Evolutionary conservation across 2,113 vertebrate genomes (phyloP).

Genomic region (Chionomys nivalis): DNA sequence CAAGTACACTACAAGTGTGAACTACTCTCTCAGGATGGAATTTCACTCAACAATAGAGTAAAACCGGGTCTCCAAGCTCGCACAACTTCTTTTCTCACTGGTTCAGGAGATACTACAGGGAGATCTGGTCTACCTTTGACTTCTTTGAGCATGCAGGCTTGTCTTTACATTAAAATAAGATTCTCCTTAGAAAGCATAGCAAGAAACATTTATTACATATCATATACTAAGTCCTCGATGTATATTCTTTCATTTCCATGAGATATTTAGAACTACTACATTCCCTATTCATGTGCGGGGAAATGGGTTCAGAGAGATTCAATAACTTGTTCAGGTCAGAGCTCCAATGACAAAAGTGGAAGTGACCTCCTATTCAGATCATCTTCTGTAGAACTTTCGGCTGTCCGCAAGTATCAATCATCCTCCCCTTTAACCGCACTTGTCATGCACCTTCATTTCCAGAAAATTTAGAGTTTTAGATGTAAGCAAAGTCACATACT

Average conservation of each 20-base stretch:
- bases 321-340: not conserved
- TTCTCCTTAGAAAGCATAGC: not conserved
- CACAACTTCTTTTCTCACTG: not conserved
- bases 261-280: not conserved
- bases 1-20: not conserved
- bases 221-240: not conserved
- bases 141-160: not conserved
- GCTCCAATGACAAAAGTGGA: not conserved
- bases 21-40: not conserved
- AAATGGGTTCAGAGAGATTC: not conserved
- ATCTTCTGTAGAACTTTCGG: not conserved
- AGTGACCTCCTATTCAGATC: not conserved
- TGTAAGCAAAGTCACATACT: not conserved
- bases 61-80: not conserved
- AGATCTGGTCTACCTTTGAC: not conserved
- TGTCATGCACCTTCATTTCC: not conserved
- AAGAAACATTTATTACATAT: not conserved
- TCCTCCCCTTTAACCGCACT: not conserved
- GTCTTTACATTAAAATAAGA: not conserved
- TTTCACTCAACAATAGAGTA: not conserved
- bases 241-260: not conserved
- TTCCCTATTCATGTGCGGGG: not conserved
- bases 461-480: constrained; percentile 18
- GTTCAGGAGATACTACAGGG: not conserved
- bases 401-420: not conserved